phyloP scores from a whole-genome alignment of 2,113 vertebrate species.

The Arvicanthis niloticus region DNA sequence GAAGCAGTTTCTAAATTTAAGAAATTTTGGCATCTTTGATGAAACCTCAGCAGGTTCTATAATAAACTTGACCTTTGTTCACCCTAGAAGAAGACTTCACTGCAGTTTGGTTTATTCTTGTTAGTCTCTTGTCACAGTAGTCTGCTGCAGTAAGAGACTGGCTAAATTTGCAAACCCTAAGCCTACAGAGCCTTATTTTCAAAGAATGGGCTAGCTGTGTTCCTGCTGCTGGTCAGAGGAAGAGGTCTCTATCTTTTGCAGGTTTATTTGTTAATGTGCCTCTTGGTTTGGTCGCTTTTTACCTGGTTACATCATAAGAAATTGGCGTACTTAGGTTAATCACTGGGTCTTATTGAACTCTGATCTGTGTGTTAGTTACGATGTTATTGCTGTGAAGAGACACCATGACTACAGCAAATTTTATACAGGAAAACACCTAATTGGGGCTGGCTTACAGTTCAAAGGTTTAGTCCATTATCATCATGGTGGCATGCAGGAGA shows the following conservation, averaged over 20 bases:
- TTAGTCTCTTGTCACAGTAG: background rate
- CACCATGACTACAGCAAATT: background rate
- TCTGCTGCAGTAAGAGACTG: background rate
- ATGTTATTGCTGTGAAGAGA: background rate
- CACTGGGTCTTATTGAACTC: background rate
- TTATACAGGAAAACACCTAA: background rate
- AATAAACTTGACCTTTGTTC: slow-evolving; percentile 60
- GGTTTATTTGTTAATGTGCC: background rate
- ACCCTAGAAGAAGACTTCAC: slow-evolving; percentile 21
- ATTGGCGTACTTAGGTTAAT: background rate
- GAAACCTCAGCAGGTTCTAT: slow-evolving; percentile 53
- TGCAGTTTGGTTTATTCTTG: slow-evolving; percentile 4
- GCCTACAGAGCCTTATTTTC: background rate
- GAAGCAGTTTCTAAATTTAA: slow-evolving; percentile 69
- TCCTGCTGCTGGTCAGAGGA: background rate
- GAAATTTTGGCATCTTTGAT: background rate
- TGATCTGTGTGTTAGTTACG: background rate
- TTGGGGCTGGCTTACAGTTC: background rate
- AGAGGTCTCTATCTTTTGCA: background rate
- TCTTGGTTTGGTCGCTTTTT: background rate
- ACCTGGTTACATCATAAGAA: background rate
- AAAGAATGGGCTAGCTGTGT: background rate
- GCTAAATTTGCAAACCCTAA: slow-evolving; percentile 3
- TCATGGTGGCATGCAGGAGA: background rate
- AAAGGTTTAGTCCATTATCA: background rate